Base-by-base conservation (phyloP, 2,113 vertebrate genomes). In the Paracanthobrama guichenoti region DNA sequence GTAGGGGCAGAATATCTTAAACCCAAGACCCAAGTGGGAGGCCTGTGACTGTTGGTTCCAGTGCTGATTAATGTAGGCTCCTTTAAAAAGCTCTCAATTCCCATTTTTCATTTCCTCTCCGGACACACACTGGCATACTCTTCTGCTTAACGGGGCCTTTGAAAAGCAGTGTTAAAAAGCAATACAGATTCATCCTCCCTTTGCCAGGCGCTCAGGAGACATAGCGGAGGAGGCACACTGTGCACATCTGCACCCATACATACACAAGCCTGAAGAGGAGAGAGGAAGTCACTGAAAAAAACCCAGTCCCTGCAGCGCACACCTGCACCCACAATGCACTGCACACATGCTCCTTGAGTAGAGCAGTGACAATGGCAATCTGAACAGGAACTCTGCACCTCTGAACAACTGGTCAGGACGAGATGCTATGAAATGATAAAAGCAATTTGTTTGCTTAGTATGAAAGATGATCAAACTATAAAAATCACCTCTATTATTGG, bases 301-400 rank as follows among this genome's bases (percentile, higher is more conserved):
- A 6, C 28, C 35, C 18, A 22, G 4, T 24, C n/a, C 84, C 75
- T 75, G 84, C 35, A 39, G 84, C 16, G 79, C 26, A 62, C 88
- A 89, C 85, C 86, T 89, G 85, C 75, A 48, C 82, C 57, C 39
- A 84, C 55, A 86, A 87, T 86, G 62, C 84, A 86, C 83, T 59
- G 76, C 39, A 79, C 48, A 69, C 50, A 13, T 71, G 66, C 66
- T 71, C 28, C 24, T 57, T n/a, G 20, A 18, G 57, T 69, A 39
- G 64, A 44, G 39, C 26, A 39, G 48, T 71, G 64, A 71, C 48
- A 81, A 69, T 71, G 22, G 20, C 48, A 39, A 71, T 57, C 12
- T 57, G 14, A 80, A 67, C 60, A 67, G 60, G 62, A 48, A 64
- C 16, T 79, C n/a, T 46, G 16, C 78, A 46, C 10, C 59, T 79